Percentiles rank a stretch among this genome's conserved stretches.
Conservation (phyloP, 2,888 invertebrate species). For the Criorhina ranunculi region DNA sequence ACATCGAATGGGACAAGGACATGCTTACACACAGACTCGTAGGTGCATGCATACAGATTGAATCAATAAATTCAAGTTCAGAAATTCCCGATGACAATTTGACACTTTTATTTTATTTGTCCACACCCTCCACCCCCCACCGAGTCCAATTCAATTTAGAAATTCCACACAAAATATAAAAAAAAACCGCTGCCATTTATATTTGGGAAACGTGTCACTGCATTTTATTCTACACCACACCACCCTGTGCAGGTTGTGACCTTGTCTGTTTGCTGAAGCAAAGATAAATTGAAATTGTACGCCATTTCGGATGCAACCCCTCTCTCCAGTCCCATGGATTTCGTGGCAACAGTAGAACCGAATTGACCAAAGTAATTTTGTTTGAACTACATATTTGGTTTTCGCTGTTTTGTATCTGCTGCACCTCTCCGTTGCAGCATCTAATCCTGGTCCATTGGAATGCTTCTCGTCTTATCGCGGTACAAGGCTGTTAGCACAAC, state of each 20-base stretch:
- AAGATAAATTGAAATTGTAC: constrained; percentile 51
- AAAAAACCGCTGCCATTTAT: constrained; percentile 59
- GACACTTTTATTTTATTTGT: constrained; percentile 68
- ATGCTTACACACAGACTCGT: constrained; percentile 32
- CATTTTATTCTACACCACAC: constrained; percentile 66
- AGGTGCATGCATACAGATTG: constrained; percentile 38
- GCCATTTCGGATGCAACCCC: constrained; percentile 20
- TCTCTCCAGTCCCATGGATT: not conserved
- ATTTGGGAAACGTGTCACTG: constrained; percentile 70
- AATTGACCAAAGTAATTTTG: constrained; percentile 47
- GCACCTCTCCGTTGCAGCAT: not conserved
- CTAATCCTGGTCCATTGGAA: constrained; percentile 27
- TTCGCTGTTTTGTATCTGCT: not conserved
- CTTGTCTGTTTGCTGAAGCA: constrained; percentile 62
- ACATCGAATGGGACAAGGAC: not conserved
- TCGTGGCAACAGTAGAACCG: constrained; percentile 12
- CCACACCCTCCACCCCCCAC: not conserved
- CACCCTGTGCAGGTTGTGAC: constrained; percentile 53
- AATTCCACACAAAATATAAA: constrained; percentile 27
- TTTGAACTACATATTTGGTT: constrained; percentile 17
- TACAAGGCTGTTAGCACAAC: constrained; percentile 52
- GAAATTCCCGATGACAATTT: constrained; percentile 62
- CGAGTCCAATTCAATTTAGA: constrained; percentile 34
- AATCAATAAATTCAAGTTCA: constrained; percentile 75
- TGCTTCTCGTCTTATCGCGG: constrained; percentile 52